Evolutionary conservation across 2,797 vertebrate species (phyloP), one percentile per base, ranked within the genome.

Genomic region (Sebastes matsubarae): DNA sequence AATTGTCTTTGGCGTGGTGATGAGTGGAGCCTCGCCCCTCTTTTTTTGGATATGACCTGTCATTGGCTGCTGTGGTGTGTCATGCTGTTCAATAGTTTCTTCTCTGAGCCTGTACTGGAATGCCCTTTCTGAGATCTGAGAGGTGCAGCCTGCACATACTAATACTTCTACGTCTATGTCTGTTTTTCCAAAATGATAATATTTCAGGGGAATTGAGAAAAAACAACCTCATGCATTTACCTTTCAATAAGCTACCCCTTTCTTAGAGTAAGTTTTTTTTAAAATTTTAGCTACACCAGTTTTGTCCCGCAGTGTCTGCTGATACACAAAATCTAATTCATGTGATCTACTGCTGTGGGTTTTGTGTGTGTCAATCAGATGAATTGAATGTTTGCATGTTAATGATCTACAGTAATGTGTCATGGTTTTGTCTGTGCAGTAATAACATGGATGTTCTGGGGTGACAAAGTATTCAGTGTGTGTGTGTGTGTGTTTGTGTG

Each of bases 11-110:
- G 81, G 64, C 50, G 77, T 81, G 75, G 77, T 80, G 73, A 81
- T 81, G 81, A 87, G 86, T 78, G 87, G 79, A 87, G 79, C 78
- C 77, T 84, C 34, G 77, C 81, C 46, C 42, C 42, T 82, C 79
- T 88, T 88, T 86, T 88, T 88, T 86, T 90, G 85, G 86, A 90
- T 81, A 71, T 86, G 78, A 79, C 86, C 92, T 91, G 63, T 94
- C 85, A 75, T 86, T 96, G 95, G 95, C 96, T 96, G 96, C 95
- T 97, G 97, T 97, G 97, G 97, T 97, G 97, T 99, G 98, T 98
- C 98, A 99, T 99, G 98, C 98, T 98, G 97, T 99, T 97, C 97
- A 93, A 89, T 83, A 95, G 93, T 92, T 93, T 88, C 82, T 78
- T 92, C 86, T 90, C 86, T 92, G 81, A 93, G 67, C 82, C 85